phyloP scores from a whole-genome alignment of 2,888 invertebrate species.

The Patella caerulea region DNA sequence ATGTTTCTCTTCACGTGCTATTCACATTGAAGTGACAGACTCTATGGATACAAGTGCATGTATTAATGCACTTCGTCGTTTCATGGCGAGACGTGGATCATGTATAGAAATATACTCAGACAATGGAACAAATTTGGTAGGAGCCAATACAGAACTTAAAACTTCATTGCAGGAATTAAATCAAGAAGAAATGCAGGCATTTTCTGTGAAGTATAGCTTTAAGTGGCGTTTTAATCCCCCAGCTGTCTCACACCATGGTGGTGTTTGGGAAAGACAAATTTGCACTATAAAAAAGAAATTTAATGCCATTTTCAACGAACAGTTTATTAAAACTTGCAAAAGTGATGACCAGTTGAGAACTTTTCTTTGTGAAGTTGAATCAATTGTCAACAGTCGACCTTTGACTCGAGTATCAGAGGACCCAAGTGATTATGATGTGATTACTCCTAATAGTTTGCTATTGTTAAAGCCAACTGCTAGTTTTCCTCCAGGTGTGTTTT shows the following conservation, averaged over 20 bases:
- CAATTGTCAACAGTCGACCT: conserved; percentile 32
- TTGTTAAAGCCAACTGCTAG: conserved; percentile 31
- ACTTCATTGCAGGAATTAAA: conserved; percentile 18
- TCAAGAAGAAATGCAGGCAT: conserved; percentile 11
- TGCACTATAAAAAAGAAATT: no score
- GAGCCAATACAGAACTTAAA: conserved; percentile 23
- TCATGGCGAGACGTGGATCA: conserved; percentile 15
- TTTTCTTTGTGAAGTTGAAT: conserved; percentile 33
- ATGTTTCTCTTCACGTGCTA: conserved; percentile 1
- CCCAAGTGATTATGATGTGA: background rate
- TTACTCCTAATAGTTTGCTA: conserved; percentile 62
- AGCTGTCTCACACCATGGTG: conserved; percentile 29
- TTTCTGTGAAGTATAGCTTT: conserved; percentile 16
- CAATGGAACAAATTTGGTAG: conserved; percentile 32
- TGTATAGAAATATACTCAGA: conserved; percentile 20
- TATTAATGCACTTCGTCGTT: conserved; percentile 16
- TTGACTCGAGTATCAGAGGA: conserved; percentile 30
- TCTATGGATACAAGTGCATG: conserved; percentile 17
- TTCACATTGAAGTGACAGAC: conserved; percentile 16
- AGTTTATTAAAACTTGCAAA: conserved; percentile 34
- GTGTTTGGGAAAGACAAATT: conserved; percentile 32
- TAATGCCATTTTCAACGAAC: no score
- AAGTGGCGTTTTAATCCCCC: conserved; percentile 30
- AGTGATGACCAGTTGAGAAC: conserved; percentile 36
- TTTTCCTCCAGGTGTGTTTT: conserved; percentile 27